phyloP scores from a whole-genome alignment of 92 coral and sea anemone genomes.

The Epizoanthus scotinus region DNA sequence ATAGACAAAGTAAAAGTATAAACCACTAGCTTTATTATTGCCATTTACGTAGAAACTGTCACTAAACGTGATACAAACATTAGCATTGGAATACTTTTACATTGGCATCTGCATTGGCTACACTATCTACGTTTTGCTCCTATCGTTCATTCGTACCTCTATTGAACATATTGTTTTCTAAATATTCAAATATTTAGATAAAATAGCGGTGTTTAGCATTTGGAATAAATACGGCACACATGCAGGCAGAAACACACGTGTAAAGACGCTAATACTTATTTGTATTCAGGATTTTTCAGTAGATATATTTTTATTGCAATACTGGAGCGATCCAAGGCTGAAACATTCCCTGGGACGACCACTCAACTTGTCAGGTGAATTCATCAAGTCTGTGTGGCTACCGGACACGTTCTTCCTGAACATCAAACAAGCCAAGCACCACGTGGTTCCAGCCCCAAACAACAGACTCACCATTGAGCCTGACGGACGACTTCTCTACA shows the following conservation, averaged over 20 bases:
- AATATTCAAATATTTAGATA: too few species aligned
- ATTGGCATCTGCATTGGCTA: too few species aligned
- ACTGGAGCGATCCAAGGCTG: conserved; percentile 82
- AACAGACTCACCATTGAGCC: conserved; percentile 44
- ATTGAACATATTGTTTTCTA: too few species aligned
- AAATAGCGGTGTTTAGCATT: background rate
- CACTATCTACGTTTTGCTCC: too few species aligned
- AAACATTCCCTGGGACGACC: conserved; percentile 48
- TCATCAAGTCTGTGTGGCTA: conserved; percentile 69
- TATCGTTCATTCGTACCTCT: too few species aligned
- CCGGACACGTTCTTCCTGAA: conserved; percentile 89
- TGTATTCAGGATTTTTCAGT: conserved; percentile 73
- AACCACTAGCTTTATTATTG: too few species aligned
- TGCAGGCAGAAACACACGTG: background rate
- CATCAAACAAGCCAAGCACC: conserved; percentile 66
- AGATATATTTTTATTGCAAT: conserved; percentile 72
- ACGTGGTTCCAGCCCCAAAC: conserved; percentile 70
- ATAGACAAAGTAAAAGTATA: too few species aligned
- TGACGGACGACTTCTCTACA: conserved; percentile 63
- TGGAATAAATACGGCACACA: background rate
- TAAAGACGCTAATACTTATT: background rate
- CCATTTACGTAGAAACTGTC: too few species aligned
- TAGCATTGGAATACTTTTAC: too few species aligned
- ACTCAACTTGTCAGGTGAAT: conserved; percentile 58
- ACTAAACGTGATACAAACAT: too few species aligned